Evolutionary conservation across 2,888 invertebrate species (phyloP).

Genomic region (Caenorhabditis plicata): DNA sequence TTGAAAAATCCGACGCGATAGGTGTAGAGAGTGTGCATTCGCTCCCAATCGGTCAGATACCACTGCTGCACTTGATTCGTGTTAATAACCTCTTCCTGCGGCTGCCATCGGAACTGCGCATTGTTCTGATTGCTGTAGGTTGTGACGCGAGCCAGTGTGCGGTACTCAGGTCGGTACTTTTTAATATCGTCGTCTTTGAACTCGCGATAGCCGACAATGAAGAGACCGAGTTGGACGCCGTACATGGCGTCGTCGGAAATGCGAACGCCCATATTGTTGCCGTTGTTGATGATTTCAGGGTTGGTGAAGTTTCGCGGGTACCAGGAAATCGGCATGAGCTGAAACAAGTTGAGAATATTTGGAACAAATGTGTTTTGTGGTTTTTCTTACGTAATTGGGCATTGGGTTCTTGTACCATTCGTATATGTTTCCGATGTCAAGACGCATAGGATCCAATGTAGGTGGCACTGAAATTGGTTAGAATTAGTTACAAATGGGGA

Average conservation of each 20-base stretch:
- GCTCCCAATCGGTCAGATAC: conserved; percentile 64
- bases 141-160: conserved; percentile 57
- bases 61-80: conserved; percentile 60
- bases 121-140: conserved; percentile 59
- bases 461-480: conserved; percentile 62
- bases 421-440: conserved; percentile 62
- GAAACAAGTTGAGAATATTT: conserved; percentile 6
- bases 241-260: conserved; percentile 61
- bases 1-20: conserved; percentile 64
- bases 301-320: conserved; percentile 65
- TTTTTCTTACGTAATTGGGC: conserved; percentile 40
- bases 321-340: conserved; percentile 64
- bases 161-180: conserved; percentile 64
- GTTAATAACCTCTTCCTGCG: conserved; percentile 63
- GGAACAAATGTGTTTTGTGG: neutral
- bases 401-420: conserved; percentile 65
- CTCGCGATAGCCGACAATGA: conserved; percentile 64
- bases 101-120: conserved; percentile 57
- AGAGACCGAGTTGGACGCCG: conserved; percentile 61
- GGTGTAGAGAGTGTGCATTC: conserved; percentile 60
- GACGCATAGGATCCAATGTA: conserved; percentile 64
- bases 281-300: conserved; percentile 47
- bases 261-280: conserved; percentile 46
- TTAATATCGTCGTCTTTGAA: conserved; percentile 55
- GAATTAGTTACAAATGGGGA: too few relatives aligned